Evolutionary conservation across 2,113 vertebrate genomes (phyloP).

Genomic region (Notechis scutatus): DNA sequence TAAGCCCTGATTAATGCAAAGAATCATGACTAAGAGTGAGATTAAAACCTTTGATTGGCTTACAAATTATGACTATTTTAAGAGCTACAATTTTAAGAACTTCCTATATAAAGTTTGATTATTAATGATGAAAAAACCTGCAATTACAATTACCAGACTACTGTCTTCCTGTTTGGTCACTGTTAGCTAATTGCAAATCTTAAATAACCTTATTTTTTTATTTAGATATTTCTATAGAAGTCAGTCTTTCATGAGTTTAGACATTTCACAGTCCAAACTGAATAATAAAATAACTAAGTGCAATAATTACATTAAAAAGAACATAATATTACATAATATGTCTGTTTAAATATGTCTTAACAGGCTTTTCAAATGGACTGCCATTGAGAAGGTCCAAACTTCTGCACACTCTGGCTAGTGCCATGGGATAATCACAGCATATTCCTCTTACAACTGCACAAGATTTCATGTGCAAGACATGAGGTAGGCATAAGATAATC

Average conservation of each 20-base stretch:
- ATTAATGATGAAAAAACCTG: neutral
- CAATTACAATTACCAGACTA: neutral
- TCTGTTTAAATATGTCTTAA: neutral
- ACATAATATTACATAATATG: neutral
- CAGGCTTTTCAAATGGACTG: neutral
- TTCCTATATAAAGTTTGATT: neutral
- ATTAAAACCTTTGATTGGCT: neutral
- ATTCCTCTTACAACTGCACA: neutral
- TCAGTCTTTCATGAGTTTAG: neutral
- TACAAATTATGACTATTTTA: neutral
- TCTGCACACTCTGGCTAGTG: neutral
- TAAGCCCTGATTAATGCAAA: neutral
- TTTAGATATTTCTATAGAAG: neutral
- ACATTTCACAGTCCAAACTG: neutral
- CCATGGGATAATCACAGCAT: neutral
- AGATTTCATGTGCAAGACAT: neutral
- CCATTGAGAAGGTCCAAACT: neutral
- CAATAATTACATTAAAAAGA: neutral
- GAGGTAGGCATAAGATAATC: neutral
- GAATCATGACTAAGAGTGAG: neutral
- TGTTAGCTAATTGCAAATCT: neutral
- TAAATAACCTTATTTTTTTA: neutral
- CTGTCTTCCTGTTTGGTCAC: neutral
- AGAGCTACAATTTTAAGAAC: neutral
- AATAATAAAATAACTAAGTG: neutral